Evolutionary conservation across 2,113 vertebrate species (phyloP).

Genomic region (Hiodon alosoides): DNA sequence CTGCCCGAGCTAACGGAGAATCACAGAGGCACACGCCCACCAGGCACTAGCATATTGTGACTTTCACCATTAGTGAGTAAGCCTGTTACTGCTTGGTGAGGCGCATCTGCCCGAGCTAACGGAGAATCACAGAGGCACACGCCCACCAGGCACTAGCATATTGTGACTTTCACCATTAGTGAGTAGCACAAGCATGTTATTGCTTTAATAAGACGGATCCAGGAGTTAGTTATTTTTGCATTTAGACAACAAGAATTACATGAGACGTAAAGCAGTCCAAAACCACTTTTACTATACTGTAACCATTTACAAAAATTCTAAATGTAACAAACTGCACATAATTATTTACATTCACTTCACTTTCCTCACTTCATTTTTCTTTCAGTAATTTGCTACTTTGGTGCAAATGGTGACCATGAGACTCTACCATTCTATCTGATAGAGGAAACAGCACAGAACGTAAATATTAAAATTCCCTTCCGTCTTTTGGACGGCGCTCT

Average conservation of each 20-base stretch:
- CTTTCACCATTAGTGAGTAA: constrained; percentile 35
- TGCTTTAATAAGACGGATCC: too few relatives aligned
- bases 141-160: constrained; percentile 47
- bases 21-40: constrained; percentile 34
- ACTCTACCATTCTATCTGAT: too few relatives aligned
- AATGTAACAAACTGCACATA: too few relatives aligned
- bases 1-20: background rate
- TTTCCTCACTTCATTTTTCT: background rate
- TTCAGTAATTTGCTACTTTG: background rate
- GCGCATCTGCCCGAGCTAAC: background rate
- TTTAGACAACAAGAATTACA: constrained; percentile 54
- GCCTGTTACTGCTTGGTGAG: background rate
- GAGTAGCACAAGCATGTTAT: constrained; percentile 57
- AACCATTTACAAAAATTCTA: too few relatives aligned
- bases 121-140: constrained; percentile 26
- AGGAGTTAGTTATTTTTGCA: too few relatives aligned
- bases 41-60: constrained; percentile 57
- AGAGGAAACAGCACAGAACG: background rate
- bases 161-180: constrained; percentile 66
- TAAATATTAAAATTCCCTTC: constrained; percentile 62
- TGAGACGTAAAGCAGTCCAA: constrained; percentile 54
- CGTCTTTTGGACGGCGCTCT: constrained; percentile 59
- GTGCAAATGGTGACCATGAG: too few relatives aligned
- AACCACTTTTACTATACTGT: too few relatives aligned
- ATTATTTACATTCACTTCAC: background rate